These are phyloP conservation scores for Dendrolimus kikuchii DNA, from an alignment of 1,140 invertebrate species.

Conservation along the genomic window DNA sequence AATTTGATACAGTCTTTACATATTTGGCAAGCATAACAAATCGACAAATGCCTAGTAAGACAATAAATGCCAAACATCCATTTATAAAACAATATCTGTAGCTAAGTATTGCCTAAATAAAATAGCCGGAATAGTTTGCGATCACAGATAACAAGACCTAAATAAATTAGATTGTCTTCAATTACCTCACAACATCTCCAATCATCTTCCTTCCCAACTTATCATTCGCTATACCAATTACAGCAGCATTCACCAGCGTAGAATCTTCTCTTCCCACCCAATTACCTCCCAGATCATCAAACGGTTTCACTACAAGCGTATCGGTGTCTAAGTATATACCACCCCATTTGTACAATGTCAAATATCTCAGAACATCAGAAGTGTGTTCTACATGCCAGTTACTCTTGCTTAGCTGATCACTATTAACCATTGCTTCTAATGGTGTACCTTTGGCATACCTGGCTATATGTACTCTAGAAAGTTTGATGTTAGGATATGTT, in stretches of 20 bases:
- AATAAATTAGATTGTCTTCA: too few relatives aligned
- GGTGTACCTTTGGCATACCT: conserved; percentile 24
- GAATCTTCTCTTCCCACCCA: conserved; percentile 78
- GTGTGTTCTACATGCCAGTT: conserved; percentile 75
- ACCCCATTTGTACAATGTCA: conserved; percentile 83
- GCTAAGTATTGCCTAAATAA: too few relatives aligned
- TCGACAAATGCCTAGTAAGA: too few relatives aligned
- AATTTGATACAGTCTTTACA: too few relatives aligned
- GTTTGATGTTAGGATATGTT: conserved; percentile 74
- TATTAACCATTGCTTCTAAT: conserved; percentile 18
- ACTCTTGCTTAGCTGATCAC: conserved; percentile 70
- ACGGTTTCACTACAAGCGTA: conserved; percentile 77
- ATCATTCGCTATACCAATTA: conserved; percentile 75
- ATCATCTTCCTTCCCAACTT: conserved; percentile 74
- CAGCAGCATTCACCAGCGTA: conserved; percentile 75
- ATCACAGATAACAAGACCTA: too few relatives aligned
- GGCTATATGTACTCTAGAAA: conserved; percentile 70
- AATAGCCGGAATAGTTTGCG: too few relatives aligned
- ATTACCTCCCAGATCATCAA: conserved; percentile 74
- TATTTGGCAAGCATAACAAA: too few relatives aligned
- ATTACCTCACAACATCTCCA: too few relatives aligned
- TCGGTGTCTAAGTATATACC: conserved; percentile 87
- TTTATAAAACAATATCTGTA: too few relatives aligned
- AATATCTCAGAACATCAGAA: conserved; percentile 80
- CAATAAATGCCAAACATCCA: too few relatives aligned